phyloP scores from a whole-genome alignment of 2,797 vertebrate species.

The Zenarchopterus dispar region DNA sequence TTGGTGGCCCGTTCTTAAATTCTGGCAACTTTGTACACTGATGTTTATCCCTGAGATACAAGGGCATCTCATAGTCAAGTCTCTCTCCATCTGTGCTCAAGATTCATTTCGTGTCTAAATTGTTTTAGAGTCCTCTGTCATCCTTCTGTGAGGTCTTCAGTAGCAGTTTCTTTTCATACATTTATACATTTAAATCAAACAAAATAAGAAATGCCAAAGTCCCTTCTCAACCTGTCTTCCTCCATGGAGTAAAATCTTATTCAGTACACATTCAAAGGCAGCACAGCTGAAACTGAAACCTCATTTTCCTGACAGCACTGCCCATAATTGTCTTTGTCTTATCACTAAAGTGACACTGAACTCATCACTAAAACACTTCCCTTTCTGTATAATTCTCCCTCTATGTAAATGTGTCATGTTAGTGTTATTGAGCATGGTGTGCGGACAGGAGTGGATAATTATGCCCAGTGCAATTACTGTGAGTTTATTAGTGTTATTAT shows the following conservation, averaged over 20 bases:
- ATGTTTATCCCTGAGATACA: conserved; percentile 5
- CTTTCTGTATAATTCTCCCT: conserved; percentile 8
- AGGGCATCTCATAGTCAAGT: conserved; percentile 13
- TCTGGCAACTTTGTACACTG: neutral
- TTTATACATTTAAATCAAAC: neutral
- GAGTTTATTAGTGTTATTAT: conserved; percentile 16
- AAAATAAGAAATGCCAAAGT: conserved; percentile 35
- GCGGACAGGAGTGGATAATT: conserved; percentile 40
- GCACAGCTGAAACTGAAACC: conserved; percentile 11
- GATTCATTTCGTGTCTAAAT: conserved; percentile 23
- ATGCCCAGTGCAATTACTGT: conserved; percentile 25
- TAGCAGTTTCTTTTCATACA: neutral
- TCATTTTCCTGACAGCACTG: conserved; percentile 13
- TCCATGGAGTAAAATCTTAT: conserved; percentile 28
- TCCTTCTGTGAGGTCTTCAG: conserved; percentile 12
- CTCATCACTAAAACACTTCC: conserved; percentile 21
- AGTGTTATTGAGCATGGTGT: conserved; percentile 25
- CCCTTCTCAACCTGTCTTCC: neutral
- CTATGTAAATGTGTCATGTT: conserved; percentile 27
- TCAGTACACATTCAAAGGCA: conserved; percentile 24
- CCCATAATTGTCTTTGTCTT: conserved; percentile 28
- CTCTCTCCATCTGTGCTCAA: conserved; percentile 21
- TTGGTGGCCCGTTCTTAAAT: too few relatives aligned
- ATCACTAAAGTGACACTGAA: conserved; percentile 28
- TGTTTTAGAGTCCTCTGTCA: conserved; percentile 26